A percentile compares a stretch with the other conserved stretches of the same genome.
These are phyloP conservation scores for Geopemphigus sp. DNA, from an alignment of 1,140 invertebrate species.

Conservation along the genomic window DNA sequence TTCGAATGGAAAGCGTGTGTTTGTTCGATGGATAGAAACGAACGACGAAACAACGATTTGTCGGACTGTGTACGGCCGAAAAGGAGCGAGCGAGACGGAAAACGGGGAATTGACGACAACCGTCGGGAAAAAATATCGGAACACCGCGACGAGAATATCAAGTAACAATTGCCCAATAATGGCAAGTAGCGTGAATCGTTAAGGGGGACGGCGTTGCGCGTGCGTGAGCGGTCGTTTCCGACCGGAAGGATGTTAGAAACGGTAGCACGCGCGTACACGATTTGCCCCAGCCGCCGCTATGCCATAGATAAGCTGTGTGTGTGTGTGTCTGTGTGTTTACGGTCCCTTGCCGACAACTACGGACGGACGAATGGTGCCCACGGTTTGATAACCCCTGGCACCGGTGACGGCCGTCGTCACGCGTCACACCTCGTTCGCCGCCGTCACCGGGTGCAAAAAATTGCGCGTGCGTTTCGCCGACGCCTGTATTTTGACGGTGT, in stretches of 20 bases:
- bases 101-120: background rate
- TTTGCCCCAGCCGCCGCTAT: background rate
- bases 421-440: background rate
- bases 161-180: conserved; percentile 49
- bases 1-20: too few relatives aligned
- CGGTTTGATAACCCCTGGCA: conserved; percentile 23
- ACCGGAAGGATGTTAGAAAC: conserved; percentile 34
- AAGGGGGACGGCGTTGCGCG: background rate
- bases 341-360: background rate
- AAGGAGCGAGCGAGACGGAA: background rate
- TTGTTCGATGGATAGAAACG: too few relatives aligned
- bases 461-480: too few relatives aligned
- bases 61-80: background rate
- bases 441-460: conserved; percentile 5
- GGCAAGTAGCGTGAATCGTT: conserved; percentile 10
- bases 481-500: too few relatives aligned
- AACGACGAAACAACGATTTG: background rate
- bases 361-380: background rate
- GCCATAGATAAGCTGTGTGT: too few relatives aligned
- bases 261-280: background rate
- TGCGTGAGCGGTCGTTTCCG: background rate
- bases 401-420: background rate
- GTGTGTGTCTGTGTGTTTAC: too few relatives aligned
- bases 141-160: conserved; percentile 33
- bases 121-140: background rate